Evolutionary conservation across 2,888 invertebrate genomes (phyloP), one percentile per base, ranked within the genome.

Genomic region (Panopea generosa): DNA sequence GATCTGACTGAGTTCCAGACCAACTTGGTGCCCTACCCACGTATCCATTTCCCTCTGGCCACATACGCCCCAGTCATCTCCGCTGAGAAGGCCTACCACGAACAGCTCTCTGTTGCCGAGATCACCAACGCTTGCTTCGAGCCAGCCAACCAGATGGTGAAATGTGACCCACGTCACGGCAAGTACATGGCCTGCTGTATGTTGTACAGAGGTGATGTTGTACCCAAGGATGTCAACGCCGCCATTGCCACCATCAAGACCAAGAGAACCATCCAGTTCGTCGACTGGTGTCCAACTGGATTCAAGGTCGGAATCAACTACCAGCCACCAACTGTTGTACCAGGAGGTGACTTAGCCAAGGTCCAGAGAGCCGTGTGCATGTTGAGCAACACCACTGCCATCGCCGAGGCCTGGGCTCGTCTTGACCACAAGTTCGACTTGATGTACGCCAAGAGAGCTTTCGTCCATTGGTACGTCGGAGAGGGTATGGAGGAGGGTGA

Each of bases 341-440:
- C n/a, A n/a, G n/a, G n/a, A n/a, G n/a, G n/a, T n/a, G n/a, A n/a
- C n/a, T n/a, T n/a, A n/a, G n/a, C n/a, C n/a, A n/a, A n/a, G n/a
- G n/a, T n/a, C n/a, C n/a, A n/a, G n/a, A n/a, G n/a, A n/a, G n/a
- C n/a, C n/a, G n/a, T n/a, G n/a, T n/a, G n/a, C n/a, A n/a, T n/a
- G n/a, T n/a, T n/a, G n/a, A n/a, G n/a, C n/a, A 98, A 98, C 93
- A 97, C 97, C 4, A 98, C 97, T 18, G 97, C 97, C 84, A 97
- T 97, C 88, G 95, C 96, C 16, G 96, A 96, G 89, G 97, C 97
- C 61, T 97, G 97, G 96, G 95, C 95, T 70, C 94, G 96, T 61
- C 93, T 98, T 20, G 94, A 95, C 86, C 94, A 94, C 86, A 97
- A 98, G 92, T 97, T 96, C 91, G 95, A 96, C 72, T 92, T 96